Percentiles rank a stretch among this genome's conserved stretches.
phyloP scores from a whole-genome alignment of 2,888 invertebrate species.

The Drosophila basisetae region DNA sequence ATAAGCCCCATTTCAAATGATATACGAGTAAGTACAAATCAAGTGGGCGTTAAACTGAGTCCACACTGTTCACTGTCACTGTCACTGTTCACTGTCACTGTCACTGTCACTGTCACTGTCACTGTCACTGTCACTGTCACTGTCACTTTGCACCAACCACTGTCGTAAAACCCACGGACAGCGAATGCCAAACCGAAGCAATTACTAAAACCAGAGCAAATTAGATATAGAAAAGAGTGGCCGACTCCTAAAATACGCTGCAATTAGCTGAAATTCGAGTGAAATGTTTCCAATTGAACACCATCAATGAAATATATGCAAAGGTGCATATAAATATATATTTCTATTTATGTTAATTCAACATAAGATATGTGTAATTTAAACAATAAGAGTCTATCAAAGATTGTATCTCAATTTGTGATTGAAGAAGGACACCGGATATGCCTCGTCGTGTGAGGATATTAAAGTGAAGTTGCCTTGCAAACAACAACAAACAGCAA shows the following conservation, averaged over 20 bases:
- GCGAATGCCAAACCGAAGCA: slow-evolving; percentile 29
- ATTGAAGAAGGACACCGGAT: neutral
- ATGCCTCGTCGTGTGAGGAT: neutral
- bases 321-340: neutral
- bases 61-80: slow-evolving; percentile 22
- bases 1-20: neutral
- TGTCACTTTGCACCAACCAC: neutral
- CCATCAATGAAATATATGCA: neutral
- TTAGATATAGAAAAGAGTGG: neutral
- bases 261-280: accelerated
- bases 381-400: neutral
- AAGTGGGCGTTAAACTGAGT: neutral
- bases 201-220: slow-evolving; percentile 24
- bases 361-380: neutral
- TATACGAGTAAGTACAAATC: neutral
- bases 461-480: slow-evolving; percentile 43
- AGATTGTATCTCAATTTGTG: neutral
- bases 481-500: slow-evolving; percentile 20
- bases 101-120: neutral
- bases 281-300: neutral
- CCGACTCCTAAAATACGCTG: slow-evolving; percentile 10
- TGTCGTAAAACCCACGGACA: slow-evolving; percentile 18
- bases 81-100: no score
- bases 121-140: neutral
- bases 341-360: neutral